Conservation (phyloP, 2,888 invertebrate species). For the Mesoligia furuncula region DNA sequence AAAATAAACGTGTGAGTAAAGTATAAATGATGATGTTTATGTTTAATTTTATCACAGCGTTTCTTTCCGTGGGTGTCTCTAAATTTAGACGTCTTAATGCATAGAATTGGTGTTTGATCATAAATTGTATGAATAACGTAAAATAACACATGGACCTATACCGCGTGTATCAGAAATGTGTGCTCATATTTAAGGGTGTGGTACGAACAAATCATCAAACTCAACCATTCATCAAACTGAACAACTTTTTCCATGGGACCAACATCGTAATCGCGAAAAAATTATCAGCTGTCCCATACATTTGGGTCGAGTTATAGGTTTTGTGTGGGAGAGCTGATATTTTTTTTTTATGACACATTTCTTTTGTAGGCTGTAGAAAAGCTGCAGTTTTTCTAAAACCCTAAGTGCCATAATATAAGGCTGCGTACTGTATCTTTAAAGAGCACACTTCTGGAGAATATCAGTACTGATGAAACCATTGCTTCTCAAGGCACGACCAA, state of each 20-base stretch:
- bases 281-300: background rate
- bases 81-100: background rate
- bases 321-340: background rate
- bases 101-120: background rate
- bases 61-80: slow-evolving; percentile 13
- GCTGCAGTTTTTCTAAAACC: no score
- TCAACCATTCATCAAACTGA: no score
- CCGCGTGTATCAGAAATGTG: background rate
- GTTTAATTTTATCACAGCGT: background rate
- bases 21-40: background rate
- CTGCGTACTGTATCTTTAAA: background rate
- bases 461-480: background rate
- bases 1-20: slow-evolving; percentile 19
- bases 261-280: background rate
- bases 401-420: background rate
- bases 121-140: background rate
- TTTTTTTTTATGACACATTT: background rate
- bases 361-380: background rate
- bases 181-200: background rate
- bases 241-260: background rate
- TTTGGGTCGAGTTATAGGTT: background rate
- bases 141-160: background rate
- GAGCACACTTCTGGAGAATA: background rate
- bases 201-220: background rate
- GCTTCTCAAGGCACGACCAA: background rate